phyloP scores from a whole-genome alignment of 2,113 vertebrate species.

The Donacobius atricapilla region DNA sequence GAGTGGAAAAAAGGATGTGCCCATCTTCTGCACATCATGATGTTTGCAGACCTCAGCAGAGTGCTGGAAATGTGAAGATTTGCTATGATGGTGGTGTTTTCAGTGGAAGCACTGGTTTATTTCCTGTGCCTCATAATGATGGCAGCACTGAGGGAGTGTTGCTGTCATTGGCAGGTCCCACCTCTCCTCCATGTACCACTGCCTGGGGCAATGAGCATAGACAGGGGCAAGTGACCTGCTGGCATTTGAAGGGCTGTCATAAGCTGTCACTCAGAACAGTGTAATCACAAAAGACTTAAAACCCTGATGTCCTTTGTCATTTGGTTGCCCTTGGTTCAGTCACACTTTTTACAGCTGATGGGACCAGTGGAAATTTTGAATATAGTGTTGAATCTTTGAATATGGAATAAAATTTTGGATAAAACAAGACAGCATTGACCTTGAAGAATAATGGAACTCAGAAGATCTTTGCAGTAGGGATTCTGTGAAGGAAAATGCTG shows the following conservation, averaged over 20 bases:
- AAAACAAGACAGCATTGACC: background rate
- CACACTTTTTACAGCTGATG: background rate
- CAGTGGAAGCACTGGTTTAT: background rate
- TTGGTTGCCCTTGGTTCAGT: background rate
- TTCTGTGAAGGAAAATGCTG: background rate
- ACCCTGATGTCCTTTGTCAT: background rate
- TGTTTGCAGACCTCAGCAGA: background rate
- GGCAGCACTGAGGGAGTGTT: background rate
- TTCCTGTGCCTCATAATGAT: background rate
- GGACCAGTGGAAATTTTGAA: background rate
- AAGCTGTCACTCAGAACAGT: background rate
- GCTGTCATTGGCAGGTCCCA: background rate
- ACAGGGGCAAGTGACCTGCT: background rate
- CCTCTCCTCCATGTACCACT: background rate
- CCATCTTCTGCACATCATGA: background rate
- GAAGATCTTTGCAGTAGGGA: background rate
- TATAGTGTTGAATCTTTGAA: background rate
- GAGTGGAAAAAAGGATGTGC: background rate
- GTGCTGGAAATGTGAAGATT: background rate
- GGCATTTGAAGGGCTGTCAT: background rate
- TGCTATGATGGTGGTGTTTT: background rate
- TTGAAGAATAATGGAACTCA: background rate
- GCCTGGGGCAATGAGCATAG: background rate
- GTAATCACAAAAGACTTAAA: background rate
- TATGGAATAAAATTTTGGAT: background rate